Conservation (phyloP, 2,888 invertebrate species). For the Antheraea assamensis region DNA sequence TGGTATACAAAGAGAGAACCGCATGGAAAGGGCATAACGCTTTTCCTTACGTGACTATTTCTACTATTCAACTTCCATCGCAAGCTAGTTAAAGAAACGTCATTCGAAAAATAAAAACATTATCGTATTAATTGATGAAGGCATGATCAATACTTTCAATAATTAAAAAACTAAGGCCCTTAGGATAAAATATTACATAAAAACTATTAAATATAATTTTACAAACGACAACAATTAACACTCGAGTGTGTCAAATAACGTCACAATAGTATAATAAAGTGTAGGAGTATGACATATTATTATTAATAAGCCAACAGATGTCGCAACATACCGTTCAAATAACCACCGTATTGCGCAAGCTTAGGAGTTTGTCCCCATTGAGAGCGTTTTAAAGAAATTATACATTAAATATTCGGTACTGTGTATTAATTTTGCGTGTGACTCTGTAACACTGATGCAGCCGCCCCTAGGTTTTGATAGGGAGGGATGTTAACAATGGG, state of each 20-base stretch:
- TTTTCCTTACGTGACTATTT: too few species aligned
- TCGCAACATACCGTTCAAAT: slow-evolving; percentile 25
- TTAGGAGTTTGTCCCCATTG: slow-evolving; percentile 22
- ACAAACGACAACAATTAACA: slow-evolving; percentile 51
- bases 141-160: too few species aligned
- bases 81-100: too few species aligned
- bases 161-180: not conserved
- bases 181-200: not conserved
- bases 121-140: too few species aligned
- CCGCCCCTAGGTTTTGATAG: slow-evolving; percentile 46
- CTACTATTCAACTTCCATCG: too few species aligned
- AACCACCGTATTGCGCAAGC: slow-evolving; percentile 45
- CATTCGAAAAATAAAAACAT: too few species aligned
- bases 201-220: slow-evolving; percentile 42
- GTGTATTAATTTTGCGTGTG: slow-evolving; percentile 75
- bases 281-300: slow-evolving; percentile 52
- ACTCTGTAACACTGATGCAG: slow-evolving; percentile 46
- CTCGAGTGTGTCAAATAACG: slow-evolving; percentile 57
- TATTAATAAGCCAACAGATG: slow-evolving; percentile 56
- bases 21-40: too few species aligned
- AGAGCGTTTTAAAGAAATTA: slow-evolving; percentile 47
- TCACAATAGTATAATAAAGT: slow-evolving; percentile 60
- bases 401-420: slow-evolving; percentile 70
- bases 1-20: too few species aligned
- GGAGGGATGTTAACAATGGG: slow-evolving; percentile 65